Evolutionary conservation across 2,888 invertebrate species (phyloP).

Genomic region (Nemoura dubitans): DNA sequence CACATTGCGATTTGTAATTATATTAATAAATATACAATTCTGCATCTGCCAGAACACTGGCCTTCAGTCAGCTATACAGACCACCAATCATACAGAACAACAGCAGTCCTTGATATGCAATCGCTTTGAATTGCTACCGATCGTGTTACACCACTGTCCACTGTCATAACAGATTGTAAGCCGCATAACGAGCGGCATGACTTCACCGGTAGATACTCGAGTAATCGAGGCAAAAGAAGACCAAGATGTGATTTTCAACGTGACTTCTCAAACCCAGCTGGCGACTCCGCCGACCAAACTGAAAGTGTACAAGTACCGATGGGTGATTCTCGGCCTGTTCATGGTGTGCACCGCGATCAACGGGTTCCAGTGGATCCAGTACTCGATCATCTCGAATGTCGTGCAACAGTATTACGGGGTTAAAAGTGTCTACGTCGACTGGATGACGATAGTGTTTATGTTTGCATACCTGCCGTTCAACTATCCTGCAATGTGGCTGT

Average conservation of each 20-base stretch:
- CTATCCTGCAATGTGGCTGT: conserved; percentile 95
- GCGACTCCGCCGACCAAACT: background rate
- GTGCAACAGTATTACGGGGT: conserved; percentile 82
- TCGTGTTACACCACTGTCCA: too few species aligned
- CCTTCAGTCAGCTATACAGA: too few species aligned
- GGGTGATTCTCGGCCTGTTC: conserved; percentile 87
- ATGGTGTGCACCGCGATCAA: conserved; percentile 90
- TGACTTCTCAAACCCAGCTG: background rate
- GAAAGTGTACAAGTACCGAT: conserved; percentile 76
- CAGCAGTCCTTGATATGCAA: too few species aligned
- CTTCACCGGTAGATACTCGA: too few species aligned
- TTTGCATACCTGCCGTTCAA: conserved; percentile 95
- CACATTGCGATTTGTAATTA: too few species aligned
- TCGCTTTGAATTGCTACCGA: too few species aligned
- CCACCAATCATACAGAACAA: too few species aligned
- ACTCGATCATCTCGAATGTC: conserved; percentile 90
- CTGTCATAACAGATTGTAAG: too few species aligned
- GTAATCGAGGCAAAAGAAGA: background rate
- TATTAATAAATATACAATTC: too few species aligned
- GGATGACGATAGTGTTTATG: conserved; percentile 99
- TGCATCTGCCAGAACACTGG: too few species aligned
- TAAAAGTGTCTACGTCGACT: conserved; percentile 79
- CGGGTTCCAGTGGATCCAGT: conserved; percentile 97
- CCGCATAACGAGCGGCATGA: too few species aligned
- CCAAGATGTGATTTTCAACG: background rate